Percentiles rank a stretch among this genome's conserved stretches.
Conservation (phyloP, 2,797 vertebrate genomes). For the Mormyrus hasselquistii region DNA sequence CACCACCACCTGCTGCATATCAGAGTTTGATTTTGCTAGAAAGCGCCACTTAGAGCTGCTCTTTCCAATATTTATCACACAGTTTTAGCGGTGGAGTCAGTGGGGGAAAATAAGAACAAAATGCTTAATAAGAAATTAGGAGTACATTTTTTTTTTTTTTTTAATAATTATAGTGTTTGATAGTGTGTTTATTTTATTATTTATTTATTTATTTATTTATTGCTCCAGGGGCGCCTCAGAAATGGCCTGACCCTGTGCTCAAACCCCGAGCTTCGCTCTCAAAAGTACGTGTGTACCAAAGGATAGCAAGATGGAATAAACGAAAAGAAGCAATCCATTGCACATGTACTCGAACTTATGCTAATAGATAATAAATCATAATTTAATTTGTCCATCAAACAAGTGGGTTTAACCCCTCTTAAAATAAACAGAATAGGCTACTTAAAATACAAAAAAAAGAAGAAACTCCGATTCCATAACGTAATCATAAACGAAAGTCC, state of each 20-base stretch:
- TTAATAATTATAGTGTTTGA: not conserved
- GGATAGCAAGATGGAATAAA: not conserved
- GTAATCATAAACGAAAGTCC: not conserved
- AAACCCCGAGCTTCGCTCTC: not conserved
- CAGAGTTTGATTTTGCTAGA: conserved; percentile 36
- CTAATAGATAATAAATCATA: not conserved
- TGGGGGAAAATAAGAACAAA: not conserved
- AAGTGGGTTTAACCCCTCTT: not conserved
- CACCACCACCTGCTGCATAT: conserved; percentile 40
- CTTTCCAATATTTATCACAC: not conserved
- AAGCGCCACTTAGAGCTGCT: not conserved
- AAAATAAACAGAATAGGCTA: not conserved
- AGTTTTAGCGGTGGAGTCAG: not conserved
- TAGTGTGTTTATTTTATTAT: no score
- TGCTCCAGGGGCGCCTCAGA: not conserved
- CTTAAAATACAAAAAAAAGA: not conserved
- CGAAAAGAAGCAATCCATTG: not conserved
- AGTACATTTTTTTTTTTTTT: not conserved
- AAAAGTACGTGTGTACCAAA: not conserved
- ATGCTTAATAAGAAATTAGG: not conserved
- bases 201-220: no score
- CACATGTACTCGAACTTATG: not conserved
- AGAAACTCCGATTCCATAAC: not conserved
- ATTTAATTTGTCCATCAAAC: not conserved
- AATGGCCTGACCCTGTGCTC: not conserved